Evolutionary conservation across 2,113 vertebrate species (phyloP).

Genomic region (Balaenoptera acutorostrata): DNA sequence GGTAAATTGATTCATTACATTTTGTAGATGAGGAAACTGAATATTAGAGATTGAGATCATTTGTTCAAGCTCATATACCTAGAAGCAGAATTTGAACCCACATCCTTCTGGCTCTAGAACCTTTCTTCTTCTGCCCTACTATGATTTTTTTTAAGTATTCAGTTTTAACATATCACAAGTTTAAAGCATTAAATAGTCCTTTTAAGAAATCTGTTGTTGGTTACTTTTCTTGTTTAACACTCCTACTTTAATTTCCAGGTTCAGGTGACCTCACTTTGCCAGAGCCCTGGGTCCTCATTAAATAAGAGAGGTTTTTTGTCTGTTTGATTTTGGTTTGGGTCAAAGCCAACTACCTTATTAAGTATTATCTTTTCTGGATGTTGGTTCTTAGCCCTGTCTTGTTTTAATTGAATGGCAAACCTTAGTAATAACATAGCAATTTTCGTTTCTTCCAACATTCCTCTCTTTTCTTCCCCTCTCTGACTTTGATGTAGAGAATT

Average conservation of each 20-base stretch:
- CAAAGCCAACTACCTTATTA: not conserved
- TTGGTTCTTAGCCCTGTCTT: not conserved
- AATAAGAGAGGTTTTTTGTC: not conserved
- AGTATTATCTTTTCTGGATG: not conserved
- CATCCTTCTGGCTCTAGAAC: not conserved
- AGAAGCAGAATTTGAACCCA: not conserved
- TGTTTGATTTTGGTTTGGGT: not conserved
- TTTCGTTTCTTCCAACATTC: not conserved
- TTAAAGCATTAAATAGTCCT: not conserved
- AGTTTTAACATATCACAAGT: not conserved
- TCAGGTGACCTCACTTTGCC: not conserved
- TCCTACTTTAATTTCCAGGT: not conserved
- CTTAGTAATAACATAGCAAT: not conserved
- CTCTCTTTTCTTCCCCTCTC: not conserved
- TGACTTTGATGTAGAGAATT: not conserved
- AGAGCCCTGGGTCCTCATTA: constrained; percentile 12
- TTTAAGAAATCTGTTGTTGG: not conserved
- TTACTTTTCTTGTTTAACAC: constrained; percentile 1
- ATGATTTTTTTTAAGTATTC: not conserved
- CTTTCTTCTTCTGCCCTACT: not conserved
- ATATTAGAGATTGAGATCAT: not conserved
- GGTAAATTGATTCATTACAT: not conserved
- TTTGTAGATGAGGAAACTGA: not conserved
- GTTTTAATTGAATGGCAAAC: not conserved
- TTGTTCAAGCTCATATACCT: not conserved